Conservation (phyloP, 2,113 vertebrate genomes). For the Pseudolaguvia tuberculata region DNA sequence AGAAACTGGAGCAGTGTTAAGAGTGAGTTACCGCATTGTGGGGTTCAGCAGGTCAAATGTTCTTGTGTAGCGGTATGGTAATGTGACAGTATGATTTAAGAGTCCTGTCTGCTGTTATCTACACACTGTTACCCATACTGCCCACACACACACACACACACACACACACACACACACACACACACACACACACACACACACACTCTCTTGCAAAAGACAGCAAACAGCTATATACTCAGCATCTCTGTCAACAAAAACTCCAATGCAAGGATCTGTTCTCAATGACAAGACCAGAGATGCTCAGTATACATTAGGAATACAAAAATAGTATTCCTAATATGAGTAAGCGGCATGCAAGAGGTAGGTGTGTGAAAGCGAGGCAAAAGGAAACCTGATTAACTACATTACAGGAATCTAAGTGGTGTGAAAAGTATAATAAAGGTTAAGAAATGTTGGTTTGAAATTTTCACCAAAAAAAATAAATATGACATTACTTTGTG, state of each 20-base stretch:
- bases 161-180: too few relatives aligned
- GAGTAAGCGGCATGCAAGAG: background rate
- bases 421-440: background rate
- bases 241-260: conserved; percentile 49
- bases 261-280: background rate
- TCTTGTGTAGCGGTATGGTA: conserved; percentile 49
- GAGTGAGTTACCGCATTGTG: conserved; percentile 15
- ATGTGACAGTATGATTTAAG: conserved; percentile 67
- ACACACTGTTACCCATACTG: conserved; percentile 47
- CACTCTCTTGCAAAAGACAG: conserved; percentile 50
- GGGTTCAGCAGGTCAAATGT: conserved; percentile 31
- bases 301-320: conserved; percentile 4
- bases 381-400: background rate
- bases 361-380: background rate
- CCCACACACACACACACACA: conserved; percentile 50
- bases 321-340: conserved; percentile 14
- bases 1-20: conserved; percentile 5
- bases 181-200: too few relatives aligned
- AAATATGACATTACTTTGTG: too few relatives aligned
- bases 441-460: background rate
- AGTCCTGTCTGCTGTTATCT: conserved; percentile 62
- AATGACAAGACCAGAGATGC: conserved; percentile 4
- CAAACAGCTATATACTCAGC: conserved; percentile 44
- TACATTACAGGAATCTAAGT: background rate
- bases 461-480: too few relatives aligned